Percentiles rank a stretch among this genome's conserved stretches.
Evolutionary conservation across 2,888 invertebrate species (phyloP).

Genomic region (Euzophera pinguis): DNA sequence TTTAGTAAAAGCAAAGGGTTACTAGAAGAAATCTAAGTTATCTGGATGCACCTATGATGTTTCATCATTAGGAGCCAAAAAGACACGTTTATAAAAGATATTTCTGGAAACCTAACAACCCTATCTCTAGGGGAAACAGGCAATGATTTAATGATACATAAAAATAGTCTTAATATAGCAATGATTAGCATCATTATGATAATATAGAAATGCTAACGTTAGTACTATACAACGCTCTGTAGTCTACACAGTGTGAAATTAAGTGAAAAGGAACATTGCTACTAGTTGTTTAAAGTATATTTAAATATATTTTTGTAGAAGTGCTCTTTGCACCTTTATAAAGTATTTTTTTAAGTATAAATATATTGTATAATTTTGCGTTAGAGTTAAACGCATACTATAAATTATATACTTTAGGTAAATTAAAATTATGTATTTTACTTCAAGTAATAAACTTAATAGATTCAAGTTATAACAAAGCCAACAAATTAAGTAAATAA

Average conservation of each 20-base stretch:
- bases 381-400: not conserved
- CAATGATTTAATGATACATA: too few species aligned
- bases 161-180: too few species aligned
- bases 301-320: not conserved
- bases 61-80: too few species aligned
- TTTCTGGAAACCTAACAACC: too few species aligned
- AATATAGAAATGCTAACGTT: too few species aligned
- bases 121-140: too few species aligned
- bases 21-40: not conserved
- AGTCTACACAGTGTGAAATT: not conserved
- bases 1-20: not conserved
- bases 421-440: not conserved
- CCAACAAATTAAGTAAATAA: slow-evolving; percentile 1
- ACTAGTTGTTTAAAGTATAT: not conserved
- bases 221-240: too few species aligned
- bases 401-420: not conserved
- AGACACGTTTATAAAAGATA: too few species aligned
- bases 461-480: slow-evolving; percentile 10
- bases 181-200: too few species aligned
- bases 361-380: too few species aligned
- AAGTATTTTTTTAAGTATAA: not conserved
- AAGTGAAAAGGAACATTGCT: not conserved
- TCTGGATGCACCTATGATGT: too few species aligned
- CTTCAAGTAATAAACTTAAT: slow-evolving; percentile 6
- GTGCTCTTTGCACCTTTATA: not conserved